These are phyloP conservation scores for rat (Rattus norvegicus) DNA, from an alignment of 2,113 vertebrate species.

Conservation along the genomic window GRCr8 NC_086022.1:124448501-124449000, in stretches of 20 bases:
- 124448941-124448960: not conserved
- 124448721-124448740: not conserved
- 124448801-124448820: not conserved
- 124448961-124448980: not conserved
- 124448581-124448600: not conserved
- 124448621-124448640: not conserved
- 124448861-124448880: not conserved
- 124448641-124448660: not conserved
- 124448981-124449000: not conserved
- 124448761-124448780: not conserved
- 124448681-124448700: not conserved
- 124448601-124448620: not conserved
- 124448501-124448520: not conserved
- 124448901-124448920: not conserved
- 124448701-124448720: not conserved
- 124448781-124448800: not conserved
- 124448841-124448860: not conserved
- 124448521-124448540: not conserved
- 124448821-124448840: not conserved
- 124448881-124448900: not conserved
- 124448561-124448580: not conserved
- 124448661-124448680: not conserved
- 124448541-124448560: not conserved
- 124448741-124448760: not conserved
- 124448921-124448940: not conserved